phyloP scores from a whole-genome alignment of 2,797 vertebrate genomes.

The Ammospiza maritima region DNA sequence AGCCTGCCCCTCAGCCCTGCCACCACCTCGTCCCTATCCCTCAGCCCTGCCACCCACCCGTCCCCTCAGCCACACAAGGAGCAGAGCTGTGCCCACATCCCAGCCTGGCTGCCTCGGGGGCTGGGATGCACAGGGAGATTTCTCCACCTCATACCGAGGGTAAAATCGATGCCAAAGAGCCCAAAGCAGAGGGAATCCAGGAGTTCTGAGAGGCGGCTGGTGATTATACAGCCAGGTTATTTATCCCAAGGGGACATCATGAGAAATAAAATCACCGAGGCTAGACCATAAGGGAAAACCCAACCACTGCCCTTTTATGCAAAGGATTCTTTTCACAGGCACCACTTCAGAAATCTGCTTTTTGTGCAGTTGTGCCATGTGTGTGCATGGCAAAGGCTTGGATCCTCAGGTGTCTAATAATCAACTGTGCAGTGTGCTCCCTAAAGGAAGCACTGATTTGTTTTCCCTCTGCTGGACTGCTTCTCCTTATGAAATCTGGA shows the following conservation, averaged over 20 bases:
- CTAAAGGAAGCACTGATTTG: background rate
- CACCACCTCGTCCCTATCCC: no score
- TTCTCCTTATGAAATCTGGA: background rate
- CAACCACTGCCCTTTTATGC: background rate
- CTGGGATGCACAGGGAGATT: rapidly evolving
- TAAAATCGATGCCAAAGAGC: background rate
- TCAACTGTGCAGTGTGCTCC: background rate
- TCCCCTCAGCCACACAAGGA: background rate
- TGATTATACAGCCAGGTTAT: background rate
- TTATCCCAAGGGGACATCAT: background rate
- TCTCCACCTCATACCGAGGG: background rate
- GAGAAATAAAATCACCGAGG: background rate
- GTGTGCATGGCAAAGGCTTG: background rate
- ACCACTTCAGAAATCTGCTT: background rate
- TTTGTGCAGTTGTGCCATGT: background rate
- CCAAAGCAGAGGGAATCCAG: background rate
- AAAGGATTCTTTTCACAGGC: background rate
- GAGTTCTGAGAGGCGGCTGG: rapidly evolving
- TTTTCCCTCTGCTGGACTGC: conserved; percentile 2
- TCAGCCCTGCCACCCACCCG: no score
- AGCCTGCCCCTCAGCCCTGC: no score
- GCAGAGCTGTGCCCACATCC: background rate
- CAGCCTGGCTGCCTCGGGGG: rapidly evolving
- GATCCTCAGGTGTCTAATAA: background rate
- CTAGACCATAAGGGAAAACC: background rate